Evolutionary conservation across 1,140 invertebrate species (phyloP).

Genomic region (Drosophila bocki): DNA sequence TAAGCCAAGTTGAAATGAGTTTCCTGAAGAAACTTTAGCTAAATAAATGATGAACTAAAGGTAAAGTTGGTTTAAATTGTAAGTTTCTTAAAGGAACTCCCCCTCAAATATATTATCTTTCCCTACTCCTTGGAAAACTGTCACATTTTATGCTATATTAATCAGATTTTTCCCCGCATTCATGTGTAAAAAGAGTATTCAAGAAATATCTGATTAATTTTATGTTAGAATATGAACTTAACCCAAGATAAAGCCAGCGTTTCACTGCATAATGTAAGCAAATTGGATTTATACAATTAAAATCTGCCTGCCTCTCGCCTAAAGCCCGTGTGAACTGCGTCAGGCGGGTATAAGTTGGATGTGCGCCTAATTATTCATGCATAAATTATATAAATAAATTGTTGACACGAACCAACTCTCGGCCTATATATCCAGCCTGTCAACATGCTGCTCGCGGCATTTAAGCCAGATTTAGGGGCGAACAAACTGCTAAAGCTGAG

Average conservation of each 20-base stretch:
- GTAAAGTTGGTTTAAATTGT: not conserved
- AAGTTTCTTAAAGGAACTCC: not conserved
- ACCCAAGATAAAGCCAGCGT: not conserved
- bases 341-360: conserved; percentile 10
- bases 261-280: conserved; percentile 35
- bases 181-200: not conserved
- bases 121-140: not conserved
- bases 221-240: too few species aligned
- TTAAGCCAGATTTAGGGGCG: conserved; percentile 51
- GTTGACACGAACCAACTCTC: conserved; percentile 36
- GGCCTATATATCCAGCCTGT: conserved; percentile 23
- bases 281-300: conserved; percentile 42
- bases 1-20: conserved; percentile 24
- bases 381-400: conserved; percentile 59
- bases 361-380: conserved; percentile 52
- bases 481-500: conserved; percentile 30
- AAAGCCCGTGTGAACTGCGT: conserved; percentile 38
- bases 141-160: not conserved
- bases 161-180: not conserved
- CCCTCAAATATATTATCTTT: not conserved
- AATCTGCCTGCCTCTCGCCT: conserved; percentile 20
- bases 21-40: conserved; percentile 8
- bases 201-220: not conserved
- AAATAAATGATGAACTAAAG: conserved; percentile 31
- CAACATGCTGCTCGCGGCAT: conserved; percentile 47